Evolutionary conservation across 2,888 invertebrate genomes (phyloP).

Genomic region (Drosophila kambysellisi): DNA sequence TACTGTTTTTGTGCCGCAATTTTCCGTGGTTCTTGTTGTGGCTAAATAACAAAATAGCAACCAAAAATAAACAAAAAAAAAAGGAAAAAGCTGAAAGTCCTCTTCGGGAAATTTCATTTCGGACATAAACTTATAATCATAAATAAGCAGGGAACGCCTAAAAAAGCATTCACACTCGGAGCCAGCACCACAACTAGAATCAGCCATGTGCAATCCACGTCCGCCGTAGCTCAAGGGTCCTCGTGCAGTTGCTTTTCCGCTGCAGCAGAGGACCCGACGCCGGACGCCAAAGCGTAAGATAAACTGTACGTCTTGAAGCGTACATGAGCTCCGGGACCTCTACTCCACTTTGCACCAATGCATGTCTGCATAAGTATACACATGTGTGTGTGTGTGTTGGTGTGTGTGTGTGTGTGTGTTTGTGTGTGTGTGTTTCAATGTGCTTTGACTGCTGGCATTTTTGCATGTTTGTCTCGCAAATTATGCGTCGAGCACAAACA

Average conservation of each 20-base stretch:
- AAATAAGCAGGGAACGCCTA: slow-evolving; percentile 70
- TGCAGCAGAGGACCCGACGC: slow-evolving; percentile 35
- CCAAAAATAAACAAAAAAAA: slow-evolving; percentile 6
- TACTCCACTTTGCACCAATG: slow-evolving; percentile 71
- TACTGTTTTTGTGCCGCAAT: slow-evolving; percentile 10
- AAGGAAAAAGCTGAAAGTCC: neutral
- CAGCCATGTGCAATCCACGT: slow-evolving; percentile 23
- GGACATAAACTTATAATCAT: slow-evolving; percentile 77
- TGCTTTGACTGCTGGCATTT: slow-evolving; percentile 72
- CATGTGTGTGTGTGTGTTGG: neutral
- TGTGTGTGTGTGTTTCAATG: slow-evolving; percentile 26
- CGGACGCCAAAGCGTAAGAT: slow-evolving; percentile 65
- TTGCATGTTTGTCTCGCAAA: slow-evolving; percentile 79
- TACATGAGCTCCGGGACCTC: slow-evolving; percentile 47
- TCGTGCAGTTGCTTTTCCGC: slow-evolving; percentile 44
- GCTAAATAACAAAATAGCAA: slow-evolving; percentile 28
- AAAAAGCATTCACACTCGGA: slow-evolving; percentile 53
- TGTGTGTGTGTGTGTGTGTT: slow-evolving; percentile 9
- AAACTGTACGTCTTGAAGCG: slow-evolving; percentile 73
- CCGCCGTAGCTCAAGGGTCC: slow-evolving; percentile 8
- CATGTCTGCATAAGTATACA: slow-evolving; percentile 36
- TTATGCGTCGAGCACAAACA: slow-evolving; percentile 79
- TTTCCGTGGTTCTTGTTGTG: slow-evolving; percentile 11
- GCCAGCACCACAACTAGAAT: slow-evolving; percentile 15
- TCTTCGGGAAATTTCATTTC: slow-evolving; percentile 70